Percentiles rank a stretch among this genome's conserved stretches.
Conservation (phyloP, 2,888 invertebrate species). For the Odontocolon sp. region DNA sequence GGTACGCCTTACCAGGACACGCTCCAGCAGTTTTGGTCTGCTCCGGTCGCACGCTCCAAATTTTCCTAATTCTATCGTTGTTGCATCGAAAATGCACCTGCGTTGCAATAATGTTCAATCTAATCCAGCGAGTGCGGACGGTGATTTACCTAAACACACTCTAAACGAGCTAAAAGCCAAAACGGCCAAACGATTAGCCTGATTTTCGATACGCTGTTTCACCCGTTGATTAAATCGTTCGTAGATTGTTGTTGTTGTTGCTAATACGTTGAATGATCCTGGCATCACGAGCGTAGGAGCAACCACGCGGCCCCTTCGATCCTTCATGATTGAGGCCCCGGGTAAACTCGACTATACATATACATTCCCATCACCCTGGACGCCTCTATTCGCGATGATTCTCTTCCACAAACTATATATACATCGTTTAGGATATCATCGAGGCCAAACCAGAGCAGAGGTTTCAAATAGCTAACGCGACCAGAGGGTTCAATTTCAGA, state of each 20-base stretch:
- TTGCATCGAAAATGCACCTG: conserved; percentile 35
- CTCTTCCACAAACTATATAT: neutral
- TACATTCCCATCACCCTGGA: conserved; percentile 11
- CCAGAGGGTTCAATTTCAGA: conserved; percentile 46
- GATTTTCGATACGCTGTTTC: conserved; percentile 52
- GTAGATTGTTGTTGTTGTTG: conserved; percentile 45
- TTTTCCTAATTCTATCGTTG: conserved; percentile 11
- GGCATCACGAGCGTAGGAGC: conserved; percentile 12
- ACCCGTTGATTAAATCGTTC: conserved; percentile 60
- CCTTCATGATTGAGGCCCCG: conserved; percentile 49
- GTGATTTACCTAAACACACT: conserved; percentile 31
- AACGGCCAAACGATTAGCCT: conserved; percentile 35
- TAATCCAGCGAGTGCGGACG: neutral
- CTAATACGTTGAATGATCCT: conserved; percentile 52
- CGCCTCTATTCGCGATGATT: conserved; percentile 37
- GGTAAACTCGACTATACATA: conserved; percentile 45
- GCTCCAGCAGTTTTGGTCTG: conserved; percentile 12
- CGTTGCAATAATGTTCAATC: conserved; percentile 35
- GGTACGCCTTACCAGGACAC: conserved; percentile 18
- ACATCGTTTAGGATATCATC: conserved; percentile 49
- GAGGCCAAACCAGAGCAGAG: neutral
- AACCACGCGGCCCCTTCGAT: conserved; percentile 39
- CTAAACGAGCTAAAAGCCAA: conserved; percentile 17
- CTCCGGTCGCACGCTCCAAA: neutral
- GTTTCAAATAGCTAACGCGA: conserved; percentile 26